These are phyloP conservation scores for Tor tambroides DNA, from an alignment of 2,113 vertebrate genomes.

Conservation along the genomic window DNA sequence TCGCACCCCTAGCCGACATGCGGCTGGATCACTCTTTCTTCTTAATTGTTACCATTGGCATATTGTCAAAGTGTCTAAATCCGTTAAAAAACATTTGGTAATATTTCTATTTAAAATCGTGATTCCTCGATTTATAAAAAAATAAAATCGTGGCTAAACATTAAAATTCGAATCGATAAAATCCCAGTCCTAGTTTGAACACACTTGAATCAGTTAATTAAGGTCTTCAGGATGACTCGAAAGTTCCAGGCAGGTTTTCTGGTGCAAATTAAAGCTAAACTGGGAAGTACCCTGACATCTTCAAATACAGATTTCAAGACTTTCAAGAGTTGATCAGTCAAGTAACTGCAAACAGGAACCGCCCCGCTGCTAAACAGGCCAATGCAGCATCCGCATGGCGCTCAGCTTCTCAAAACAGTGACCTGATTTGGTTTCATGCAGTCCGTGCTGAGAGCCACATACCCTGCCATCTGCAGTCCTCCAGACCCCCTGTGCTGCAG, in stretches of 20 bases:
- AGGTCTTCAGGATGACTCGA: neutral
- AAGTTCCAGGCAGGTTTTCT: neutral
- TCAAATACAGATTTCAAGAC: neutral
- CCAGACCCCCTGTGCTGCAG: conserved; percentile 41
- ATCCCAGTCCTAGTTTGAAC: no score
- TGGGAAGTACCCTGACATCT: no score
- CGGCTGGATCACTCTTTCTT: no score
- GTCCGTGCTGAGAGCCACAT: neutral
- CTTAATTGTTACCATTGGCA: no score
- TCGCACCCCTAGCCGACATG: no score
- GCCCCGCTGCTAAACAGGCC: conserved; percentile 26
- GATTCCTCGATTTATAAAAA: no score
- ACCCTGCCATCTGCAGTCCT: conserved; percentile 38
- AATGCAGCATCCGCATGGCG: conserved; percentile 19
- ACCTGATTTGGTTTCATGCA: conserved; percentile 37
- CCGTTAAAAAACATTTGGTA: no score
- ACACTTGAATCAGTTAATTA: neutral
- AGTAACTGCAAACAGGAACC: neutral
- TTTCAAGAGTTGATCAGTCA: neutral
- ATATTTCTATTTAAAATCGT: no score
- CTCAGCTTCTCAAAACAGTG: conserved; percentile 28
- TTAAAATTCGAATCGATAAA: no score
- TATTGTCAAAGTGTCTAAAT: no score
- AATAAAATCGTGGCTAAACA: no score
- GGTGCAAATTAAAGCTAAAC: neutral